phyloP scores from a whole-genome alignment of 2,113 vertebrate genomes.

The Hyla sarda region DNA sequence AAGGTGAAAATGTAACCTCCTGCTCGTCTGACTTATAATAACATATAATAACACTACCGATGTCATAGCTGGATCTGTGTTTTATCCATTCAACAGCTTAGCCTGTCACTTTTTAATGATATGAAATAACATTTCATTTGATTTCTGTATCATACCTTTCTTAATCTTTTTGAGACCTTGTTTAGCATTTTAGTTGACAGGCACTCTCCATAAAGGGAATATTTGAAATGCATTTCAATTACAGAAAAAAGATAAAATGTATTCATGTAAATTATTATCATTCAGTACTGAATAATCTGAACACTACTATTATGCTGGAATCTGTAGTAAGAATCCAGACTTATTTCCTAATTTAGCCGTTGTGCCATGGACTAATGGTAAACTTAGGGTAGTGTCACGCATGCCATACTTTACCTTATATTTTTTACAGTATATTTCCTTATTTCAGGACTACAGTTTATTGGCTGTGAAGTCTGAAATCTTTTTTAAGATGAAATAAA shows the following conservation, averaged over 20 bases:
- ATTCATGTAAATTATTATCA: background rate
- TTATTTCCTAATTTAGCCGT: background rate
- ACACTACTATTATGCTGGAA: background rate
- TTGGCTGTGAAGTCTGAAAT: background rate
- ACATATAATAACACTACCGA: background rate
- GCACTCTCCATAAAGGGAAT: background rate
- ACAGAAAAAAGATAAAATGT: background rate
- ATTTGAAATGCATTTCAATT: background rate
- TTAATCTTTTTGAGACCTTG: background rate
- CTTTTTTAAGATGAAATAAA: background rate
- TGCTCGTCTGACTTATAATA: slow-evolving; percentile 10
- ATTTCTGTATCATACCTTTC: background rate
- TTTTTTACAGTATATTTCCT: too few species aligned
- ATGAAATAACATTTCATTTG: background rate
- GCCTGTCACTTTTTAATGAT: slow-evolving; percentile 4
- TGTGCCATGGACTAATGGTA: background rate
- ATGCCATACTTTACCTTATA: too few species aligned
- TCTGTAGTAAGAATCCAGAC: background rate
- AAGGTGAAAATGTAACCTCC: slow-evolving; percentile 29
- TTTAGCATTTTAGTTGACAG: background rate
- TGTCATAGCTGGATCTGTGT: slow-evolving; percentile 10
- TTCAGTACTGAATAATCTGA: background rate
- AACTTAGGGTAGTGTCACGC: too few species aligned
- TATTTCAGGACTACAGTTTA: too few species aligned
- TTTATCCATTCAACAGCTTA: slow-evolving; percentile 15